Percentiles rank a stretch among this genome's conserved stretches.
Conservation (phyloP, 2,797 vertebrate species). For the Hephaestus fuliginosus region DNA sequence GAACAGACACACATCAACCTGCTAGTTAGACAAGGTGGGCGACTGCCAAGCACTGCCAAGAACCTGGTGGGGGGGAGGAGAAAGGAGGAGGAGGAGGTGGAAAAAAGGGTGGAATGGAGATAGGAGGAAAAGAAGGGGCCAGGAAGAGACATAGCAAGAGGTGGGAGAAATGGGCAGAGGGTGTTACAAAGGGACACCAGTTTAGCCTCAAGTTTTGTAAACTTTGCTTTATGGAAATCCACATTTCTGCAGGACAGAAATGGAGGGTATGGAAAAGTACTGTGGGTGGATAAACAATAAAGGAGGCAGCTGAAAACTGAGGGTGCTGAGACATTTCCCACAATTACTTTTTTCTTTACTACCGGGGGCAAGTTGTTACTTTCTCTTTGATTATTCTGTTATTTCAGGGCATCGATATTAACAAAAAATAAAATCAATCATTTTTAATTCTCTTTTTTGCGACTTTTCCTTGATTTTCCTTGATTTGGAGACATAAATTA, state of each 20-base stretch:
- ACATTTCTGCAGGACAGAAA: slow-evolving; percentile 30
- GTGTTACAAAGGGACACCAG: slow-evolving; percentile 44
- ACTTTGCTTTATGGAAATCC: slow-evolving; percentile 28
- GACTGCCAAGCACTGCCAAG: slow-evolving; percentile 78
- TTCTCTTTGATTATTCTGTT: not conserved
- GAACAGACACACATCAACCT: slow-evolving; percentile 75
- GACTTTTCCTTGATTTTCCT: not conserved
- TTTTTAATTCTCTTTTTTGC: not conserved
- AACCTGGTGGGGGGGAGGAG: slow-evolving; percentile 53
- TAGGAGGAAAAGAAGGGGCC: slow-evolving; percentile 54
- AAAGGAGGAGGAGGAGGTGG: slow-evolving; percentile 29
- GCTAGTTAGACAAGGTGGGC: slow-evolving; percentile 81
- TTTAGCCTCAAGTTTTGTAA: slow-evolving; percentile 31
- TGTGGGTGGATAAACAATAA: slow-evolving; percentile 21
- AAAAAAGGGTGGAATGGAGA: slow-evolving; percentile 61
- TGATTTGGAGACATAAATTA: not conserved
- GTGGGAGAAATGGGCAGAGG: slow-evolving; percentile 49
- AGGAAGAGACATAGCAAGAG: slow-evolving; percentile 38
- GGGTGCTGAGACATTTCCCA: not conserved
- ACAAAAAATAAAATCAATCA: not conserved
- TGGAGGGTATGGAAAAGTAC: slow-evolving; percentile 46
- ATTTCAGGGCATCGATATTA: not conserved
- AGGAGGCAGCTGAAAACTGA: slow-evolving; percentile 1
- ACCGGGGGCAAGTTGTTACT: not conserved
- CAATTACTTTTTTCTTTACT: no score